phyloP scores from a whole-genome alignment of 2,113 vertebrate genomes.

The Crypturellus undulatus region DNA sequence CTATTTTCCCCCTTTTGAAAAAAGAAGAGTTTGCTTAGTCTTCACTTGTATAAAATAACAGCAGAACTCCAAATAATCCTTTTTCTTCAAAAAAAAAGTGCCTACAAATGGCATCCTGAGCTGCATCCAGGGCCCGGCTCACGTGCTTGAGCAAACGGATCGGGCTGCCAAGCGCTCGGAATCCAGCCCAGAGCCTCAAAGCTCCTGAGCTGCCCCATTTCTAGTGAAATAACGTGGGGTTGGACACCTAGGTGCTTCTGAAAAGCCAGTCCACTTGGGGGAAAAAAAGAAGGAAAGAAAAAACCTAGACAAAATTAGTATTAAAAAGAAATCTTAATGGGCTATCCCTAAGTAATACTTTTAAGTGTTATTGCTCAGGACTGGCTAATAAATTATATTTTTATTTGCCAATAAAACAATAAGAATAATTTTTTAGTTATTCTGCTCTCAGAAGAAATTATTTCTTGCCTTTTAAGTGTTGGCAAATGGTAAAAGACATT shows the following conservation, averaged over 20 bases:
- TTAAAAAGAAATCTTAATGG: slow-evolving; percentile 37
- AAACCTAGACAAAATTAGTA: slow-evolving; percentile 32
- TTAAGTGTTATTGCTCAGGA: slow-evolving; percentile 58
- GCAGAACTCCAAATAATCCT: neutral
- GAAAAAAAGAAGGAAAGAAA: no score
- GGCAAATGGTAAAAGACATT: neutral
- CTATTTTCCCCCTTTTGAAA: neutral
- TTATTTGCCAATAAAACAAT: slow-evolving; percentile 72
- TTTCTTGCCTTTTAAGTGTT: neutral
- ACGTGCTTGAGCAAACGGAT: accelerated
- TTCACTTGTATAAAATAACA: no score
- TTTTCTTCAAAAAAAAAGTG: neutral
- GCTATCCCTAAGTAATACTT: slow-evolving; percentile 1
- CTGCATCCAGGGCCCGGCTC: neutral
- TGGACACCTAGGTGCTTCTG: neutral
- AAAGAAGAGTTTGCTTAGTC: neutral
- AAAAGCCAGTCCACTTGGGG: neutral
- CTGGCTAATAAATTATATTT: slow-evolving; percentile 64
- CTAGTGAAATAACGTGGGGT: neutral
- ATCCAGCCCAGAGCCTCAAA: no score
- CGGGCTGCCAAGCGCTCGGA: neutral
- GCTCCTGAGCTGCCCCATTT: neutral
- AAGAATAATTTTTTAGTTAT: slow-evolving; percentile 56
- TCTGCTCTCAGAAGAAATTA: slow-evolving; percentile 37
- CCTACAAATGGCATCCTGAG: neutral